These are phyloP conservation scores for Rhynchotus rufescens DNA, from an alignment of 2,797 vertebrate genomes.

Conservation along the genomic window DNA sequence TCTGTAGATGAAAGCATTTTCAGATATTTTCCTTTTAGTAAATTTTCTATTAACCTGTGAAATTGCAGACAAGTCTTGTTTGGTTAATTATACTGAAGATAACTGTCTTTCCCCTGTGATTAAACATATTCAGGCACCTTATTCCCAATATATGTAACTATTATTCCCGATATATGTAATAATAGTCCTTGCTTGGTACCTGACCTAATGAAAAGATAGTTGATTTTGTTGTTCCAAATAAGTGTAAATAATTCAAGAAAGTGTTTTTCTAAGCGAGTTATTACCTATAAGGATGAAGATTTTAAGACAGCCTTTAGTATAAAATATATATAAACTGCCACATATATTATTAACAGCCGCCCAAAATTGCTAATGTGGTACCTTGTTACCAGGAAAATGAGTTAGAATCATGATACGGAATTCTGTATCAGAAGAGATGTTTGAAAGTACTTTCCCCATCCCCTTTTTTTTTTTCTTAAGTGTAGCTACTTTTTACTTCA, in stretches of 20 bases:
- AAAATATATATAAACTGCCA: slow-evolving; percentile 76
- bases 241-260: slow-evolving; percentile 76
- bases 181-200: slow-evolving; percentile 62
- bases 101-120: slow-evolving; percentile 13
- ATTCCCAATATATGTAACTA: slow-evolving; percentile 22
- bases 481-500: background rate
- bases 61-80: slow-evolving; percentile 18
- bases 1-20: background rate
- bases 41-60: slow-evolving; percentile 20
- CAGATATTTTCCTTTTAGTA: background rate
- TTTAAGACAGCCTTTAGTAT: slow-evolving; percentile 75
- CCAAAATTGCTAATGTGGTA: slow-evolving; percentile 42
- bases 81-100: slow-evolving; percentile 37
- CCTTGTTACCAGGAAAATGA: slow-evolving; percentile 46
- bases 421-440: slow-evolving; percentile 18
- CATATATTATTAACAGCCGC: slow-evolving; percentile 76
- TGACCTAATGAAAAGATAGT: slow-evolving; percentile 73
- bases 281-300: slow-evolving; percentile 73
- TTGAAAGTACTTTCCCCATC: background rate
- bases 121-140: slow-evolving; percentile 34
- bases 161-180: slow-evolving; percentile 11
- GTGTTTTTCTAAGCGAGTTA: slow-evolving; percentile 71
- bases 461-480: background rate
- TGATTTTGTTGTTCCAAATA: slow-evolving; percentile 75
- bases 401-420: slow-evolving; percentile 15